Evolutionary conservation across 2,888 invertebrate species (phyloP).

Genomic region (Drosophila pseudotakahashii): DNA sequence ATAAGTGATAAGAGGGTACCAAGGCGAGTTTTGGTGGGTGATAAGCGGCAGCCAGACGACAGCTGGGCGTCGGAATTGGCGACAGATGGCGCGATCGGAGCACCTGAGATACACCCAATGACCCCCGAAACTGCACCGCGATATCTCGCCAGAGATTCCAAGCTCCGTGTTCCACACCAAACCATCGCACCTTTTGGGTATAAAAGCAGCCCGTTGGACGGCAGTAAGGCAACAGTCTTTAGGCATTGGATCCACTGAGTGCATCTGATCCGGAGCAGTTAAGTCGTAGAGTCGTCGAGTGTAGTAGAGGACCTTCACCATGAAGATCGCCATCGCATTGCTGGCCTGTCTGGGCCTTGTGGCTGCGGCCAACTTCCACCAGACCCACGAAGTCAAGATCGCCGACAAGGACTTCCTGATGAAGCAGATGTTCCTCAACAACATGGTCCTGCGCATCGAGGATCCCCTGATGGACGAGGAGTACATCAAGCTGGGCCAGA

Average conservation of each 20-base stretch:
- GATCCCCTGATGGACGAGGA: conserved; percentile 74
- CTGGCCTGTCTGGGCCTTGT: conserved; percentile 76
- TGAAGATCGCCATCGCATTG: conserved; percentile 78
- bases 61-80: not conserved
- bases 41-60: not conserved
- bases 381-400: conserved; percentile 59
- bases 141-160: not conserved
- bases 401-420: conserved; percentile 72
- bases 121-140: conserved; percentile 5
- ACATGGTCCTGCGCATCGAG: conserved; percentile 63
- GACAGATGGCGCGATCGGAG: conserved; percentile 4
- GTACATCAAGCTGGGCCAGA: conserved; percentile 82
- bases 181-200: not conserved
- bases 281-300: conserved; percentile 11
- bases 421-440: conserved; percentile 76
- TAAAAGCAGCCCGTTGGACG: conserved; percentile 2
- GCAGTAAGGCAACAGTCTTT: conserved; percentile 66
- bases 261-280: conserved; percentile 66
- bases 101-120: conserved; percentile 14
- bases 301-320: conserved; percentile 44
- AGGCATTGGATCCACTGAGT: conserved; percentile 65
- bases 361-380: conserved; percentile 59
- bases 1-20: not conserved
- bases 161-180: not conserved
- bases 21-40: not conserved